Evolutionary conservation across 2,113 vertebrate species (phyloP), one percentile per base, ranked within the genome.

Genomic region (Puntigrus tetrazona): DNA sequence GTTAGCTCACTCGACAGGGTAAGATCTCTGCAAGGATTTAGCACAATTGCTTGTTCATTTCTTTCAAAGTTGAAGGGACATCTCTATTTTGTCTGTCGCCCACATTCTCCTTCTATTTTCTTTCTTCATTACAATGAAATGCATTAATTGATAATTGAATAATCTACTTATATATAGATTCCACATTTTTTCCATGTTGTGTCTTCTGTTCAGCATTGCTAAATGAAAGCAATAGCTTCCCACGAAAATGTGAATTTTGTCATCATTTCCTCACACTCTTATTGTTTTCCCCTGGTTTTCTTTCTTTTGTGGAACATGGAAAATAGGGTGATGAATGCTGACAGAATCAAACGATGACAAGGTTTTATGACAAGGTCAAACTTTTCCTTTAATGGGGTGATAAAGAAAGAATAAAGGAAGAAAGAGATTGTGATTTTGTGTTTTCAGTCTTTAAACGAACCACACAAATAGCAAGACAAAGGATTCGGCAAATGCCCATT

Each of bases 401-500:
- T 36, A 81, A 69, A 70, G 31, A 55, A 69, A 38, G 31, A 43
- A 34, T 5, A 29, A 72, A 25, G 10, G 22, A 22, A 72, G 38
- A 43, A 22, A 43, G 20, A 25, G 36, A 41, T 72, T 43, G 43
- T 18, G 18, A 20, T 41, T 52, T 8, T 86, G 20, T n/a, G 18
- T 36, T 82, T 70, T 43, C 27, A 63, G 14, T 73, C 29, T n/a
- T 41, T 31, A 29, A 75, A 4, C 14, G 18, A 75, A 20, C 14
- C 36, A 43, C 38, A 73, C 38, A 73, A 43, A 69, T 69, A 36
- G 36, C 10, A 36, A 73, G 22, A 25, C 69, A 72, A 22, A 73
- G 70, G 36, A 73, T 73, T 73, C 70, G 22, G 36, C 22, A 73
- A 73, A 22, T 45, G 38, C 7, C 5, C n/a, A 75, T 75, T 75